Percentiles rank a stretch among this genome's conserved stretches.
Evolutionary conservation across 30 jellyfish, hydroid and myxozoan genomes (phyloP).

Genomic region (Hydra vulgaris): DNA sequence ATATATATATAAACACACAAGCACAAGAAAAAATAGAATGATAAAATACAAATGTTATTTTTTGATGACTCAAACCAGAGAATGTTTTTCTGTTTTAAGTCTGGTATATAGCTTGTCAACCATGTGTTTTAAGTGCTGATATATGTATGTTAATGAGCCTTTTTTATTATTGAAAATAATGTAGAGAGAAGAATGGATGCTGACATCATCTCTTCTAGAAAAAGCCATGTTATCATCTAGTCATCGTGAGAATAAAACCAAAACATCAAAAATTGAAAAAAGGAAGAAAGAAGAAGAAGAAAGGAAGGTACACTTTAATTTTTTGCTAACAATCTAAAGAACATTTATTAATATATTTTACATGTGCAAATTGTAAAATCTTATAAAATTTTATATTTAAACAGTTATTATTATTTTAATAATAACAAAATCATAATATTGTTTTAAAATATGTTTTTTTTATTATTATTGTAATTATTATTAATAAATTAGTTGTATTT

Average conservation of each 20-base stretch:
- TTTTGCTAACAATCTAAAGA: neutral
- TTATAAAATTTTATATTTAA: neutral
- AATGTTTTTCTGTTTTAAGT: no score
- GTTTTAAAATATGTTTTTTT: neutral
- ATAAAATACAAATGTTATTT: no score
- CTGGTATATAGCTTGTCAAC: no score
- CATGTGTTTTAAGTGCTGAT: no score
- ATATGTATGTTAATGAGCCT: no score
- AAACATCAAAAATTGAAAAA: slow-evolving; percentile 12
- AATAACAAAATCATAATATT: neutral
- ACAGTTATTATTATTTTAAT: neutral
- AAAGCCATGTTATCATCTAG: slow-evolving; percentile 37
- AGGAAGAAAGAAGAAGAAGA: slow-evolving; percentile 43
- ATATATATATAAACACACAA: no score
- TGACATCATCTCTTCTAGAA: slow-evolving; percentile 57
- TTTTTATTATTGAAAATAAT: neutral
- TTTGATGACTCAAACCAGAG: no score
- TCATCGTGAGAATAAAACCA: slow-evolving; percentile 33
- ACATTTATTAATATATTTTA: no score
- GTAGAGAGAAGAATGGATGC: slow-evolving; percentile 83
- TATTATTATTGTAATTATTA: neutral
- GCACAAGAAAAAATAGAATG: no score
- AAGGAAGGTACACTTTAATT: slow-evolving; percentile 4
- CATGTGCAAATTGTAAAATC: neutral
- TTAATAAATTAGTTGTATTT: neutral